Evolutionary conservation across 2,888 invertebrate genomes (phyloP).

Genomic region (Ectemnius lituratus): DNA sequence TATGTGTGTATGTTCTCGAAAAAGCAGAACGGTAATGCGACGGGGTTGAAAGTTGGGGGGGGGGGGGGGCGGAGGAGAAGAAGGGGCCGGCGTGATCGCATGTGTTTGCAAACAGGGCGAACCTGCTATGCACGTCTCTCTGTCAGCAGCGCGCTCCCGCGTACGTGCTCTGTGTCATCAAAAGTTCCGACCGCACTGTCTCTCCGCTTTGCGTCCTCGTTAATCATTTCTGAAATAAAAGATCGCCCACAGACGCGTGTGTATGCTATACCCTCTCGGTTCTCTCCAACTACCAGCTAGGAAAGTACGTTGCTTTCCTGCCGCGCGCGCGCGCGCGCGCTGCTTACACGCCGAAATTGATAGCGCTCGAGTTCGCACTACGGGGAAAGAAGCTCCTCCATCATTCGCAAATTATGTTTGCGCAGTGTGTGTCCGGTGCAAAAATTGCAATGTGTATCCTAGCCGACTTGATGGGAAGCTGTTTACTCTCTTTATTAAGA

Average conservation of each 20-base stretch:
- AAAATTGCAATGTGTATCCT: background rate
- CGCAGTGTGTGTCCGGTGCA: slow-evolving; percentile 4
- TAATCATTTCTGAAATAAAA: slow-evolving; percentile 60
- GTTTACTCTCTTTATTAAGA: background rate
- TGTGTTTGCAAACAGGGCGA: background rate
- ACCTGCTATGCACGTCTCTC: slow-evolving; percentile 33
- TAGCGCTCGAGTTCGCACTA: background rate
- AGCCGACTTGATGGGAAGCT: background rate
- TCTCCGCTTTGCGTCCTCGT: slow-evolving; percentile 55
- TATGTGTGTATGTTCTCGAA: too few species aligned
- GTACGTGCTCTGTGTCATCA: slow-evolving; percentile 62
- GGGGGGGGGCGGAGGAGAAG: background rate
- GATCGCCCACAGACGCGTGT: slow-evolving; percentile 7
- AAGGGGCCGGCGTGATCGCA: background rate
- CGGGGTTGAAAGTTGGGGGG: background rate
- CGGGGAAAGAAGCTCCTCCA: slow-evolving; percentile 20
- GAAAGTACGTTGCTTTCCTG: slow-evolving; percentile 7
- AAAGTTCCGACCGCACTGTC: slow-evolving; percentile 51
- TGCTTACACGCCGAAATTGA: too few species aligned
- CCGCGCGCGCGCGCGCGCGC: background rate
- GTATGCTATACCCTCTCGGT: too few species aligned
- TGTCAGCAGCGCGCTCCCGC: slow-evolving; percentile 33
- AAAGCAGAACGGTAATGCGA: too few species aligned
- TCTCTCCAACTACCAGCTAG: too few species aligned
- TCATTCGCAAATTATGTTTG: slow-evolving; percentile 15